Conservation (phyloP, 1,140 invertebrate genomes). For the Anastrepha ludens region DNA sequence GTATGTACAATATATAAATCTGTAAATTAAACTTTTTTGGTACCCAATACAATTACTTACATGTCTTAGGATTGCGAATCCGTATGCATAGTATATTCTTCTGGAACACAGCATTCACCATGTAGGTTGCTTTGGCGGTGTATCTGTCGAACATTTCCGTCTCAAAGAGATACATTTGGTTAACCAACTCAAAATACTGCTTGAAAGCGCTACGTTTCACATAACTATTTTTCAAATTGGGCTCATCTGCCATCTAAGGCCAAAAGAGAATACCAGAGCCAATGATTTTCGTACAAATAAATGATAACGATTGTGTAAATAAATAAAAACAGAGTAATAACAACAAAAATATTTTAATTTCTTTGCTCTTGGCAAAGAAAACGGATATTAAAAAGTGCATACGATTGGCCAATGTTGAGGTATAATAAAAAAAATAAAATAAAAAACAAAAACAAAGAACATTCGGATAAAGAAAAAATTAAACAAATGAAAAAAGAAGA, state of each 20-base stretch:
- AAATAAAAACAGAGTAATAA: background rate
- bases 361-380: slow-evolving; percentile 7
- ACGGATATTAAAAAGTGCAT: slow-evolving; percentile 46
- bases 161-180: slow-evolving; percentile 86
- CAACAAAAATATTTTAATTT: slow-evolving; percentile 6
- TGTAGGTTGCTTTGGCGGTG: slow-evolving; percentile 76
- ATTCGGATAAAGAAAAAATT: background rate
- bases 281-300: background rate
- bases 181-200: slow-evolving; percentile 84
- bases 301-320: background rate
- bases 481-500: slow-evolving; percentile 15
- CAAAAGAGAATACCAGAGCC: background rate
- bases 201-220: slow-evolving; percentile 83
- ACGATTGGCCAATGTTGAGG: slow-evolving; percentile 10
- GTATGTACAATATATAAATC: too few species aligned
- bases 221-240: slow-evolving; percentile 81
- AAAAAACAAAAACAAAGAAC: background rate
- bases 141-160: slow-evolving; percentile 81
- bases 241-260: slow-evolving; percentile 77
- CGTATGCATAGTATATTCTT: slow-evolving; percentile 80
- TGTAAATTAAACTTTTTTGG: background rate
- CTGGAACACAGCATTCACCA: slow-evolving; percentile 80
- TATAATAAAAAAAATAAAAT: background rate
- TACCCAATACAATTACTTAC: slow-evolving; percentile 58
- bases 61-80: slow-evolving; percentile 62